These are phyloP conservation scores for Rotaria macrura DNA, from an alignment of 2,888 invertebrate genomes.

Conservation along the genomic window DNA sequence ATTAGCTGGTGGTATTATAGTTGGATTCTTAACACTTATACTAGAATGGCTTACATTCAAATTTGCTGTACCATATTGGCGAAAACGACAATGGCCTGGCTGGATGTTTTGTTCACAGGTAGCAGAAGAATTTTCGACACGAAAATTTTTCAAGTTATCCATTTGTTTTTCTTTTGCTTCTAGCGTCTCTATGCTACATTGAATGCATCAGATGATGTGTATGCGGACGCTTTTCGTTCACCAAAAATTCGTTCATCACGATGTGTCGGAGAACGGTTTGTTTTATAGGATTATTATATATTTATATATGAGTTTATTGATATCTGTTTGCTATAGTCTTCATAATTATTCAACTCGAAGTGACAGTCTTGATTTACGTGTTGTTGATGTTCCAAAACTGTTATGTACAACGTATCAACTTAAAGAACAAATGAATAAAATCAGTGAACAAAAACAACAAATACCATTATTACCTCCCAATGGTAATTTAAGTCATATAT, in stretches of 20 bases:
- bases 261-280: background rate
- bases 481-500: background rate
- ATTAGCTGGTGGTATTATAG: background rate
- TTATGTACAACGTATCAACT: conserved; percentile 9
- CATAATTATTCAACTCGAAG: conserved; percentile 11
- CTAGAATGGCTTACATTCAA: conserved; percentile 7
- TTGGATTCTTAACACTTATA: background rate
- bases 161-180: background rate
- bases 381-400: conserved; percentile 11
- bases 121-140: background rate
- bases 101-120: conserved; percentile 16
- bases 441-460: background rate
- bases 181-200: background rate
- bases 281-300: no score
- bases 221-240: background rate
- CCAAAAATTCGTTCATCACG: background rate
- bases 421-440: background rate
- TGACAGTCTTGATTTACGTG: conserved; percentile 1
- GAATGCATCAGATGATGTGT: background rate
- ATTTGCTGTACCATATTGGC: background rate
- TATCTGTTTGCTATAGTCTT: background rate
- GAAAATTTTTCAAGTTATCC: no score
- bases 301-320: background rate
- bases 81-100: background rate
- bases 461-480: background rate